Conservation (phyloP, 2,797 vertebrate species). For the Chiroxiphia lanceolata region DNA sequence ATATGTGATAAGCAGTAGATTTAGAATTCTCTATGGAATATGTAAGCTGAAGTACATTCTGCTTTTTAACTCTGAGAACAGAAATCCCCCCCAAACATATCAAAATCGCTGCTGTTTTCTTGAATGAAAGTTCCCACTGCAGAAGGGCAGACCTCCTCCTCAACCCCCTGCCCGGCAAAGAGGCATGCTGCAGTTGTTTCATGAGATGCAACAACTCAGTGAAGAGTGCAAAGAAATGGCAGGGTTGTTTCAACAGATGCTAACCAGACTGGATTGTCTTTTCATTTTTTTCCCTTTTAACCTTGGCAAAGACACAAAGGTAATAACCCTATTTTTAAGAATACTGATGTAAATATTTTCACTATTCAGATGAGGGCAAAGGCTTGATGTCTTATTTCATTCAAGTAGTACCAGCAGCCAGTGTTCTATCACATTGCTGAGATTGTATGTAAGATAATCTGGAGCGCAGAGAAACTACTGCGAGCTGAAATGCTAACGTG, state of each 20-base stretch:
- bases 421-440: background rate
- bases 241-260: background rate
- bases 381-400: background rate
- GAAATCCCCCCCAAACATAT: background rate
- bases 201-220: accelerated
- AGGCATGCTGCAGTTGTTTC: background rate
- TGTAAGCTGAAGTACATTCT: background rate
- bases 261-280: background rate
- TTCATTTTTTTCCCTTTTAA: background rate
- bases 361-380: background rate
- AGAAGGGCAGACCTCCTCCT: background rate
- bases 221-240: background rate
- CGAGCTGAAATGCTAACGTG: accelerated
- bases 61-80: background rate
- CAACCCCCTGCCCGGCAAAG: background rate
- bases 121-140: background rate
- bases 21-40: background rate
- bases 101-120: background rate
- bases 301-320: background rate
- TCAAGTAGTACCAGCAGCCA: background rate
- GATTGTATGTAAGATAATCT: background rate
- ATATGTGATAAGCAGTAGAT: background rate
- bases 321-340: background rate
- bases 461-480: background rate
- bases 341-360: background rate